A percentile compares a stretch with the other conserved stretches of the same genome.
These are phyloP conservation scores for Tupaia chinensis DNA, from an alignment of 2,113 vertebrate species.

Conservation along the genomic window DNA sequence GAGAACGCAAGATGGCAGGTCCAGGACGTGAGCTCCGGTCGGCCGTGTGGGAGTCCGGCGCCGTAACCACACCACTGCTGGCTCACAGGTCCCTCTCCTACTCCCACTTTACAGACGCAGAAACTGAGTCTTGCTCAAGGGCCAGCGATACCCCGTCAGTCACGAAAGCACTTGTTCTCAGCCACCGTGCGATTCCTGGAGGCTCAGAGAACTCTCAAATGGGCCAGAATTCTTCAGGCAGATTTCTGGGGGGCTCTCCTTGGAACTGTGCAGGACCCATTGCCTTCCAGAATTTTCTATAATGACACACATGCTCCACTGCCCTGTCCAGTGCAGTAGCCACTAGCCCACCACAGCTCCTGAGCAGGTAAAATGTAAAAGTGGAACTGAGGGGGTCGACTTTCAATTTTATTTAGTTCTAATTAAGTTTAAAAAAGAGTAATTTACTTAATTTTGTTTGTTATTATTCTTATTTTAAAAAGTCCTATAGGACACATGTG, in stretches of 20 bases:
- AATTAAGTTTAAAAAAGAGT: background rate
- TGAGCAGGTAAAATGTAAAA: background rate
- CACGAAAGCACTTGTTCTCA: background rate
- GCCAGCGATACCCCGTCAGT: background rate
- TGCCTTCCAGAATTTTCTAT: background rate
- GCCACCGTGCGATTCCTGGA: background rate
- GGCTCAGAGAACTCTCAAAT: background rate
- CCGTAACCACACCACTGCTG: too few species aligned
- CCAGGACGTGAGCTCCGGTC: too few species aligned
- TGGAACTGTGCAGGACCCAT: background rate
- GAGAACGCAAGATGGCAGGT: too few species aligned
- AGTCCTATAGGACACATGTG: too few species aligned
- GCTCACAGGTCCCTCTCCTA: background rate
- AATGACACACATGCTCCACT: background rate
- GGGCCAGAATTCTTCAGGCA: background rate
- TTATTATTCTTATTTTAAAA: too few species aligned
- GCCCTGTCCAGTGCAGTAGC: too few species aligned
- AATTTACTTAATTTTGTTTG: too few species aligned
- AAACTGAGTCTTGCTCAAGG: background rate
- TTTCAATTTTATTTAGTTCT: background rate
- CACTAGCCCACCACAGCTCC: background rate
- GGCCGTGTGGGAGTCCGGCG: too few species aligned
- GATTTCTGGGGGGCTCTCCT: background rate
- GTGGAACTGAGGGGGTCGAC: background rate
- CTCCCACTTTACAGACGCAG: slow-evolving; percentile 15